These are phyloP conservation scores for Macheiramphus alcinus DNA, from an alignment of 2,113 vertebrate species.

Conservation along the genomic window DNA sequence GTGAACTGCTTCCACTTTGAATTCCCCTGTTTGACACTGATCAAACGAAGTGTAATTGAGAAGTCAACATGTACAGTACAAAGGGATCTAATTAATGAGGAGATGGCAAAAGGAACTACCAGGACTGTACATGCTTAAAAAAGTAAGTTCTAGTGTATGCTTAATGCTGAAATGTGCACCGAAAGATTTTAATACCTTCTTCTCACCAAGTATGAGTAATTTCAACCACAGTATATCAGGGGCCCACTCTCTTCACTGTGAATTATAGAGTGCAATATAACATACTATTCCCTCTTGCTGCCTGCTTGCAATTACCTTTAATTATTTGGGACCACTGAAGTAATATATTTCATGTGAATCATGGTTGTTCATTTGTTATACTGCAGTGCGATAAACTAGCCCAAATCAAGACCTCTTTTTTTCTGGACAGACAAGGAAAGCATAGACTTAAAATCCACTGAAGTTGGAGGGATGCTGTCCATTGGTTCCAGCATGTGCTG, in stretches of 20 bases:
- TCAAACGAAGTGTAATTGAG: background rate
- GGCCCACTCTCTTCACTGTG: background rate
- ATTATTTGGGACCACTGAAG: background rate
- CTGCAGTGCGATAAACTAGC: background rate
- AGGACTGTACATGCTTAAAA: background rate
- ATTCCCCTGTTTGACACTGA: background rate
- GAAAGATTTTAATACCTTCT: background rate
- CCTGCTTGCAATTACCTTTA: background rate
- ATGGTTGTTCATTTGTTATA: background rate
- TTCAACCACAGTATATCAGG: background rate
- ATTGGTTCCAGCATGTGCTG: background rate
- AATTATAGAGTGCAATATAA: background rate
- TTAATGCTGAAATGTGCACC: background rate
- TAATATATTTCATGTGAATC: background rate
- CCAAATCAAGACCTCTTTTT: background rate
- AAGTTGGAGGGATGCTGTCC: background rate
- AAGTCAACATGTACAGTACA: background rate
- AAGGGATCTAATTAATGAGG: background rate
- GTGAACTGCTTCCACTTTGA: background rate
- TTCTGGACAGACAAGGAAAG: background rate
- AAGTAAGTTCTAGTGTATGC: background rate
- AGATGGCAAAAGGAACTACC: background rate
- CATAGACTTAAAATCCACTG: background rate
- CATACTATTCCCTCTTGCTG: background rate
- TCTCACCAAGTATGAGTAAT: background rate